Evolutionary conservation across 2,113 vertebrate species (phyloP).

Genomic region (Pterocles burchelli): DNA sequence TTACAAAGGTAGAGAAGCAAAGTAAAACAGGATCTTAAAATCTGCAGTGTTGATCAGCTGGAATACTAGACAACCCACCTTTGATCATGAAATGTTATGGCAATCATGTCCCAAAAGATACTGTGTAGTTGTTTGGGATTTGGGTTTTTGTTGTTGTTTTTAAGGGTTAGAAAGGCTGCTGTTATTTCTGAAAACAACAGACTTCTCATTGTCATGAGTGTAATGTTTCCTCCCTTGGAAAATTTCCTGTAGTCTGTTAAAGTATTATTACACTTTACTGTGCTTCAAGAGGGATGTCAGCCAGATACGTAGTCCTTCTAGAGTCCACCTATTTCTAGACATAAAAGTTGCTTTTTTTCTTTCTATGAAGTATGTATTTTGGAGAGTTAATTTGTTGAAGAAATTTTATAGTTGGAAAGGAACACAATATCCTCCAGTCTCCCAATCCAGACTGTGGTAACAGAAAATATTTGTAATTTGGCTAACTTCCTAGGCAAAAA

Average conservation of each 20-base stretch:
- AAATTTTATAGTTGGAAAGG: not conserved
- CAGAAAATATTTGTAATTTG: not conserved
- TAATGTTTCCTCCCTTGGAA: not conserved
- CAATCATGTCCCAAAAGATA: not conserved
- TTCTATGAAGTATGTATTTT: not conserved
- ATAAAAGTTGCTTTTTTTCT: not conserved
- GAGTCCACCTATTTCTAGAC: not conserved
- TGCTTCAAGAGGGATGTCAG: not conserved
- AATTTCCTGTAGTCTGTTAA: not conserved
- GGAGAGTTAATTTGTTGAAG: not conserved
- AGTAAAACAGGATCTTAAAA: not conserved
- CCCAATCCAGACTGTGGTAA: not conserved
- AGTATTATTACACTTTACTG: not conserved
- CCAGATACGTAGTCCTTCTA: not conserved
- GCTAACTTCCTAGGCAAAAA: not conserved
- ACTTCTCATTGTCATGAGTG: not conserved
- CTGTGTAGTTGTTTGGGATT: not conserved
- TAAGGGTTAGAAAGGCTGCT: not conserved
- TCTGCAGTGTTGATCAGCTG: not conserved
- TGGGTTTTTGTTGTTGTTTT: not conserved
- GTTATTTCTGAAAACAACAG: constrained; percentile 1
- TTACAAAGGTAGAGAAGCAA: not conserved
- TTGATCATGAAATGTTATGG: not conserved
- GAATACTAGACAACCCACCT: not conserved
- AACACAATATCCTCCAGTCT: accelerated